Conservation (phyloP, 2,888 invertebrate genomes). For the Erebia ligea region DNA sequence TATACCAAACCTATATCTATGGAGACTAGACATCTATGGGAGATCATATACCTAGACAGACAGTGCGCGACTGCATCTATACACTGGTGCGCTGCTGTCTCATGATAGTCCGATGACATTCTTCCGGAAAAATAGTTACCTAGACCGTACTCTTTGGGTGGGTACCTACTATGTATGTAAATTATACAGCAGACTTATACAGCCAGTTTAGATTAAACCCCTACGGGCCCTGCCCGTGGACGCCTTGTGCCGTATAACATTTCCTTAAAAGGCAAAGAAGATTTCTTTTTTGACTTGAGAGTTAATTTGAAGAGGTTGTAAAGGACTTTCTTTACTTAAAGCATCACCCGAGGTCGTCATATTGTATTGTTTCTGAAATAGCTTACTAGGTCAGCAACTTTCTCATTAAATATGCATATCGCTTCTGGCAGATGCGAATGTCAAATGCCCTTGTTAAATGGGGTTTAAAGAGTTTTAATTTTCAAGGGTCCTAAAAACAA, state of each 20-base stretch:
- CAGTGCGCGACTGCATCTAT: too few species aligned
- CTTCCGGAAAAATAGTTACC: too few species aligned
- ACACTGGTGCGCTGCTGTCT: too few species aligned
- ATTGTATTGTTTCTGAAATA: slow-evolving; percentile 10
- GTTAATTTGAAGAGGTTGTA: background rate
- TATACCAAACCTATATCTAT: too few species aligned
- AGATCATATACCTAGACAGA: too few species aligned
- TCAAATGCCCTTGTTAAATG: slow-evolving; percentile 13
- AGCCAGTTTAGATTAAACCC: too few species aligned
- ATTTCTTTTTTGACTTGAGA: background rate
- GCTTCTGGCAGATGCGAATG: slow-evolving; percentile 15
- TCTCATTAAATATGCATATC: slow-evolving; percentile 16
- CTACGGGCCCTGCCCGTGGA: background rate
- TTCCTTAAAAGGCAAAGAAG: background rate
- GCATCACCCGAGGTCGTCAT: slow-evolving; percentile 5
- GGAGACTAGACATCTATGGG: too few species aligned
- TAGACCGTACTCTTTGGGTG: too few species aligned
- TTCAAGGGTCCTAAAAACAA: too few species aligned
- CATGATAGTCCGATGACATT: too few species aligned
- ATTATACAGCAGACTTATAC: too few species aligned
- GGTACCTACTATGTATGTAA: too few species aligned
- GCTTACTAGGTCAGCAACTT: slow-evolving; percentile 15
- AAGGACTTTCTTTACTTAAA: background rate
- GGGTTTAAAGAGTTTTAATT: background rate
- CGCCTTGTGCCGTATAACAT: background rate